phyloP scores from a whole-genome alignment of 2,888 invertebrate genomes.

The Caenorhabditis uteleia region DNA sequence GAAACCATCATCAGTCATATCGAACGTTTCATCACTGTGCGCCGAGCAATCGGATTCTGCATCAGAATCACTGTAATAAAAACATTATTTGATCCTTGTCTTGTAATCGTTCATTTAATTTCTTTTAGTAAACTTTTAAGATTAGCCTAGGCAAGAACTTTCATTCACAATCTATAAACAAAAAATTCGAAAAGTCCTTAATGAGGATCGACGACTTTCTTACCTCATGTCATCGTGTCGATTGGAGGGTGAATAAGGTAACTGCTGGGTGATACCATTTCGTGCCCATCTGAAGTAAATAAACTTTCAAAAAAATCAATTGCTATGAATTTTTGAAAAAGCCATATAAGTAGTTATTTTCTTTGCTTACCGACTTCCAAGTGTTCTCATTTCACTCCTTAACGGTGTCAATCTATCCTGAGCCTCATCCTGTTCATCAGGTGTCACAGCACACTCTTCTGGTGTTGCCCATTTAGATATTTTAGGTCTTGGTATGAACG shows the following conservation, averaged over 20 bases:
- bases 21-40: constrained; percentile 71
- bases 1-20: constrained; percentile 59
- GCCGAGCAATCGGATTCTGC: constrained; percentile 46
- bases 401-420: constrained; percentile 56
- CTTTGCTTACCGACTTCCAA: constrained; percentile 20
- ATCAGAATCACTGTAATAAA: constrained; percentile 40
- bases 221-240: constrained; percentile 28
- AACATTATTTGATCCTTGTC: neutral
- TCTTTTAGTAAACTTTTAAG: neutral
- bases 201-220: no score
- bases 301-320: neutral
- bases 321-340: neutral
- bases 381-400: constrained; percentile 43
- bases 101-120: neutral
- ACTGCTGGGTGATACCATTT: neutral
- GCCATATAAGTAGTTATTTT: neutral
- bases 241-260: constrained; percentile 3
- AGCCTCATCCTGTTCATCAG: constrained; percentile 62
- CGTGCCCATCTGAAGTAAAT: constrained; percentile 27
- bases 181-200: no score
- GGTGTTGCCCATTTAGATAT: constrained; percentile 55
- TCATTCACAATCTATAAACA: no score
- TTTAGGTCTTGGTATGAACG: constrained; percentile 68
- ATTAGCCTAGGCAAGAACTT: no score
- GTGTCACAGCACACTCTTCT: constrained; percentile 47